Percentiles rank a stretch among this genome's conserved stretches.
Conservation (phyloP, 2,113 vertebrate genomes). For the Monopterus albus region DNA sequence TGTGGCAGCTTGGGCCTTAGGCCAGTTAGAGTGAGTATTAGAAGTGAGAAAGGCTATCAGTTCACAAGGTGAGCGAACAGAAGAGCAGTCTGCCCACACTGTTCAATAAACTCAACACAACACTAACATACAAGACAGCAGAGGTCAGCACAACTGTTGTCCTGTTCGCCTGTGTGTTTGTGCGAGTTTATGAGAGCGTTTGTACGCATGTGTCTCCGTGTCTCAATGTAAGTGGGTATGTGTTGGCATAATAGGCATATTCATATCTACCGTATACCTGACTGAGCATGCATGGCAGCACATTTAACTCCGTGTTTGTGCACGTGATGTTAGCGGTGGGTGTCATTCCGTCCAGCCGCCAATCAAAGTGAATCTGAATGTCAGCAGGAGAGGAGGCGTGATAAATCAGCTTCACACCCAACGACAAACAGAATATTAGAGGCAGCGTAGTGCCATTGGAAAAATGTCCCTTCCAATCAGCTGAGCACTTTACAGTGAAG, state of each 20-base stretch:
- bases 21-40: constrained; percentile 55
- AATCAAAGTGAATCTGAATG: constrained; percentile 79
- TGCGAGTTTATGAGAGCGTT: constrained; percentile 35
- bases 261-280: constrained; percentile 31
- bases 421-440: constrained; percentile 82
- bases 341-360: constrained; percentile 65
- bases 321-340: constrained; percentile 26
- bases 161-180: constrained; percentile 38
- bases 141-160: constrained; percentile 51
- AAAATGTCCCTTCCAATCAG: constrained; percentile 81
- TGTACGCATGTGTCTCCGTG: constrained; percentile 23
- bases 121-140: constrained; percentile 40
- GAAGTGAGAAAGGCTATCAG: constrained; percentile 63
- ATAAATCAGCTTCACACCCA: constrained; percentile 77
- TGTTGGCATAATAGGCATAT: constrained; percentile 52
- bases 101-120: constrained; percentile 60
- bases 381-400: constrained; percentile 72
- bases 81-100: constrained; percentile 61
- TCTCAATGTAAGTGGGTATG: constrained; percentile 43
- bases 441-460: constrained; percentile 72
- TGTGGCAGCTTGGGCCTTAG: constrained; percentile 56
- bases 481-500: constrained; percentile 74
- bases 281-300: constrained; percentile 19
- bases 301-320: constrained; percentile 8
- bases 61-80: constrained; percentile 63